Percentiles rank a stretch among this genome's conserved stretches.
Conservation (phyloP, 2,113 vertebrate genomes). For the Pedetes capensis region DNA sequence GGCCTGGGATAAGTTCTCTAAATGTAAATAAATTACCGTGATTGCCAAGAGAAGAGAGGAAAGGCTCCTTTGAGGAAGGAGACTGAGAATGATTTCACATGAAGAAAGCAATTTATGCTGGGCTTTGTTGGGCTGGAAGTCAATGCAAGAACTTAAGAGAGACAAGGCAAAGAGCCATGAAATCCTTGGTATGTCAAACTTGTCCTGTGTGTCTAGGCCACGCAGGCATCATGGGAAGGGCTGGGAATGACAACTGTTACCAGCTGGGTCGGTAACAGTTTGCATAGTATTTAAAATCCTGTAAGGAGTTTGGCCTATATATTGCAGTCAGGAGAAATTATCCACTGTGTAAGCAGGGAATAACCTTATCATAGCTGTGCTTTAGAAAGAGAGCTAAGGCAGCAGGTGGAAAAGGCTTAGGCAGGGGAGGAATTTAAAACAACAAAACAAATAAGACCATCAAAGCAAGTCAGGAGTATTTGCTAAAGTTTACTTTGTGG, state of each 20-base stretch:
- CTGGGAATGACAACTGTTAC: background rate
- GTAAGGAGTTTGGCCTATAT: background rate
- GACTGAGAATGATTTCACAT: background rate
- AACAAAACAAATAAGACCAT: background rate
- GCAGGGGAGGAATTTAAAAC: background rate
- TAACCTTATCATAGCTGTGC: background rate
- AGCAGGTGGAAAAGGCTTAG: background rate
- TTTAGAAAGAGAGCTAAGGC: background rate
- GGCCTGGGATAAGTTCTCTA: background rate
- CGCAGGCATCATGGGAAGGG: background rate
- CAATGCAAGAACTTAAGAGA: background rate
- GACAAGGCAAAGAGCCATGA: background rate
- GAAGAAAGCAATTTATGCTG: background rate
- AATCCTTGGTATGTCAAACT: background rate
- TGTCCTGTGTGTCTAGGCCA: background rate
- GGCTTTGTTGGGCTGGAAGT: background rate
- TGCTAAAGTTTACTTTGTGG: background rate
- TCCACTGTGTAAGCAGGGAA: background rate
- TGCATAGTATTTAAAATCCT: background rate
- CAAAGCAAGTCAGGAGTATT: background rate
- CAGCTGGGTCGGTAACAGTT: no score
- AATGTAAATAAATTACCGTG: background rate
- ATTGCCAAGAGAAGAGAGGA: background rate
- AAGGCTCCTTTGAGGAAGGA: background rate
- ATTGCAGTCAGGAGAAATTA: background rate